phyloP scores from a whole-genome alignment of 1,140 invertebrate species.

The Mizuhopecten yessoensis region DNA sequence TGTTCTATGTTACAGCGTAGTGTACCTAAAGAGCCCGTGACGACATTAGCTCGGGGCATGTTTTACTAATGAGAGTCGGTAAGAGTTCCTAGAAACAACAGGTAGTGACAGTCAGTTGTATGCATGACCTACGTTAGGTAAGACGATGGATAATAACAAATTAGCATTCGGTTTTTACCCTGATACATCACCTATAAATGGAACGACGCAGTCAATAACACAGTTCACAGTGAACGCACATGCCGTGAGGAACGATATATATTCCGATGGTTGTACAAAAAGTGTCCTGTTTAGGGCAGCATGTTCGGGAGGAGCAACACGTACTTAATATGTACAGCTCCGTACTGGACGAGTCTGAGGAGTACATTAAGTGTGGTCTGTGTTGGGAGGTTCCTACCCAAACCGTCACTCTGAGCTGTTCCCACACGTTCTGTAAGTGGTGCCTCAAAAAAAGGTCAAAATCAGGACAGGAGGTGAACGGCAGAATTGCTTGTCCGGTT shows the following conservation, averaged over 20 bases:
- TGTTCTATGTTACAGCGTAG: not conserved
- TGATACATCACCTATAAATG: not conserved
- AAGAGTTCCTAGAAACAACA: not conserved
- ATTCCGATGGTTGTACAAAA: not conserved
- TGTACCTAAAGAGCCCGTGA: not conserved
- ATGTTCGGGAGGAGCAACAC: not conserved
- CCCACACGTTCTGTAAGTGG: slow-evolving; percentile 47
- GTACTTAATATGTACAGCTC: not conserved
- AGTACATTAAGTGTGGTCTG: slow-evolving; percentile 44
- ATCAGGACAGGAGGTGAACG: not conserved
- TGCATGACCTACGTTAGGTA: not conserved
- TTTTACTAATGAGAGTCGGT: not conserved
- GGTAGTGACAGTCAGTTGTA: not conserved
- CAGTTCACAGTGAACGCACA: slow-evolving; percentile 13
- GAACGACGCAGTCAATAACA: not conserved
- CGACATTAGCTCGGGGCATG: not conserved
- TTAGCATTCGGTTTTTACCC: not conserved
- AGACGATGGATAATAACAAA: not conserved
- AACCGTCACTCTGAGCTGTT: slow-evolving; percentile 43
- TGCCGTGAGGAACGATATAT: not conserved
- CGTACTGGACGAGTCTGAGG: not conserved
- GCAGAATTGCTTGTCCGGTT: not conserved
- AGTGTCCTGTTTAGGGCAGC: not conserved
- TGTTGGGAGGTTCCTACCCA: slow-evolving; percentile 46
- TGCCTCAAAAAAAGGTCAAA: slow-evolving; percentile 44